Percentiles rank a stretch among this genome's conserved stretches.
These are phyloP conservation scores for Imbricaverruca yamaguchii DNA, from an alignment of 2,888 invertebrate genomes.

Conservation along the genomic window DNA sequence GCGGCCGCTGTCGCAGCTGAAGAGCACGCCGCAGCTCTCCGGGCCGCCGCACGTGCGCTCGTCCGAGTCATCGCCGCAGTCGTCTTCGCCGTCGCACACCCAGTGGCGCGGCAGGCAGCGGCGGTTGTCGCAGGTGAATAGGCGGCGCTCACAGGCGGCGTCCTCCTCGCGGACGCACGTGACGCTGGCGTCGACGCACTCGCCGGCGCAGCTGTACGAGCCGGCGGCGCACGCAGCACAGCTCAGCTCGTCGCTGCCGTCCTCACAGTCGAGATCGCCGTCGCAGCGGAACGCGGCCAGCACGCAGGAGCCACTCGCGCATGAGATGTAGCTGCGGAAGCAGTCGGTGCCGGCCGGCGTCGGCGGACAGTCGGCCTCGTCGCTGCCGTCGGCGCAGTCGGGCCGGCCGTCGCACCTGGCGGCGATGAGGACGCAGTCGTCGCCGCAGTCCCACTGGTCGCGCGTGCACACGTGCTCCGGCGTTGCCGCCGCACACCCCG, in stretches of 20 bases:
- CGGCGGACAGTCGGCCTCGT: neutral
- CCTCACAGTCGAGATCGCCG: neutral
- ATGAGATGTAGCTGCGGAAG: neutral
- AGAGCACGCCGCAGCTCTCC: neutral
- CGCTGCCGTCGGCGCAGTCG: constrained; percentile 50
- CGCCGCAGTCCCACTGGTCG: constrained; percentile 53
- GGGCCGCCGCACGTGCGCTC: neutral
- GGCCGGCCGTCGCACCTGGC: constrained; percentile 48
- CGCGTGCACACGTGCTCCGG: neutral
- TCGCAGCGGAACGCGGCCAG: neutral
- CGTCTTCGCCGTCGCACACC: neutral
- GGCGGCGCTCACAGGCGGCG: neutral
- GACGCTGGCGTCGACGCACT: too few species aligned
- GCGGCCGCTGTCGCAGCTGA: neutral
- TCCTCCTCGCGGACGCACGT: neutral
- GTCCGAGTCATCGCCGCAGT: constrained; percentile 23
- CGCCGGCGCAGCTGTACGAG: neutral
- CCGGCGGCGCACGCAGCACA: neutral
- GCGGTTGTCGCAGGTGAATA: neutral
- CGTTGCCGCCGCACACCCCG: neutral
- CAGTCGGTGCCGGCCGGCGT: too few species aligned
- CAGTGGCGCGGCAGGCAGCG: neutral
- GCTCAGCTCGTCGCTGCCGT: neutral
- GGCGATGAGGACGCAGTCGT: constrained; percentile 51
- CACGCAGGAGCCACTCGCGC: neutral